Evolutionary conservation across 2,113 vertebrate genomes (phyloP), one percentile per base, ranked within the genome.

Genomic region (Furnarius figulus): DNA sequence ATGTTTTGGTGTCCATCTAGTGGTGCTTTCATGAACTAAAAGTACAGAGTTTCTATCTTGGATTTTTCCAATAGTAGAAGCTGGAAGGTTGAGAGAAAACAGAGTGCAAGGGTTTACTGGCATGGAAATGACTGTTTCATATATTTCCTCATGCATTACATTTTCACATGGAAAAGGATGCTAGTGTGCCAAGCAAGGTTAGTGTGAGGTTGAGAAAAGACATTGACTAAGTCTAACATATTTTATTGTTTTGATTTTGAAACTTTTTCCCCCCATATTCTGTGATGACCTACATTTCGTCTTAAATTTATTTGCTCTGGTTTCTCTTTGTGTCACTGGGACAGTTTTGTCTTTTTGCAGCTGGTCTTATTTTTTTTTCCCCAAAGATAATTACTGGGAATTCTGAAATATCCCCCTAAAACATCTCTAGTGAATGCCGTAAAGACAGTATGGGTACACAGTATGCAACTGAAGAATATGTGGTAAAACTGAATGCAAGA

Each of bases 1-100:
- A 71, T 92, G 94, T 95, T 91, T 86, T 85, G 80, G 88, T 93
- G 95, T 95, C 90, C 94, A 85, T 96, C 95, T 97, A 95, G 87
- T 95, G 95, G 87, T 91, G 78, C 63, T 89, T 96, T 96, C 83
- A 31, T 91, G 91, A 96, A 94, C 71, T 95, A 90, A 37, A 96
- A 80, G 42, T 61, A 28, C 16, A 2, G 40, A 67, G 42, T 55
- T 82, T 72, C 39, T 74, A 53, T 55, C 61, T 76, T 76, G 19
- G 66, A 8, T 49, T 67, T 83, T 94, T 73, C 22, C 18, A 30
- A 1, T 46, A 71, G 31, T 10, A 17, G 55, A 83, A 90, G 28
- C 22, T 56, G 65, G 35, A 44, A 68, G 31, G 5, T 65, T 3
- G 11, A 81, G 56, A 78, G 44, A 68, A 71, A 65, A 77, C 55